Evolutionary conservation across 2,888 invertebrate genomes (phyloP).

Genomic region (Drosophila conformis): DNA sequence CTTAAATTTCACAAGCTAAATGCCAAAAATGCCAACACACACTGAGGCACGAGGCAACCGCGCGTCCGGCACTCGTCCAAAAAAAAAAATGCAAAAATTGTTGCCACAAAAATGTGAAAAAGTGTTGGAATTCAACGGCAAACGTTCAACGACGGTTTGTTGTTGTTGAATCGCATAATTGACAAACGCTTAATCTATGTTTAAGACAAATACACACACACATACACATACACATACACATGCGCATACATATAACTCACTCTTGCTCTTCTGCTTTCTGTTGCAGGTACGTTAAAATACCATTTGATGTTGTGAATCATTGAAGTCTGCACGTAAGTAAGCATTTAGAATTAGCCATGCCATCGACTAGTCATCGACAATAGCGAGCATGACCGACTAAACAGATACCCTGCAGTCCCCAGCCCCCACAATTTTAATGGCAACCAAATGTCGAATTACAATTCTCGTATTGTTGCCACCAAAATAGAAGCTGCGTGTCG

Average conservation of each 20-base stretch:
- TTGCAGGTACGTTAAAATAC: slow-evolving; percentile 51
- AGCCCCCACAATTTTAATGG: neutral
- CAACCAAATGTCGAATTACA: slow-evolving; percentile 4
- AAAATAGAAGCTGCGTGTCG: slow-evolving; percentile 33
- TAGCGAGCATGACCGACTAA: neutral
- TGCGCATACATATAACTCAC: neutral
- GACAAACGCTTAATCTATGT: slow-evolving; percentile 14
- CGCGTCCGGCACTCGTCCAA: slow-evolving; percentile 26
- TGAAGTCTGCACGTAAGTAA: slow-evolving; percentile 25
- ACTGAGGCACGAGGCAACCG: slow-evolving; percentile 31
- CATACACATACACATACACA: neutral
- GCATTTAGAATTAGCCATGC: neutral
- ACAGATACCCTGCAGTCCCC: neutral
- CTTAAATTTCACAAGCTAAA: slow-evolving; percentile 34
- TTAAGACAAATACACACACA: neutral
- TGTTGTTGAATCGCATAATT: neutral
- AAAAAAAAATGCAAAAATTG: slow-evolving; percentile 10
- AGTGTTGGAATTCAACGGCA: slow-evolving; percentile 23
- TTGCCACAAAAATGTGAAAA: slow-evolving; percentile 49
- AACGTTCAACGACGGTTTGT: neutral
- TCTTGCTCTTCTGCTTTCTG: neutral
- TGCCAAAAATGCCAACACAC: slow-evolving; percentile 39
- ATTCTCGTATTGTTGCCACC: slow-evolving; percentile 7
- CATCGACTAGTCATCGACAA: neutral
- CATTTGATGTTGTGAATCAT: neutral